A percentile compares a stretch with the other conserved stretches of the same genome.
Conservation (phyloP, 1,140 invertebrate species). For the Ericerus pela region DNA sequence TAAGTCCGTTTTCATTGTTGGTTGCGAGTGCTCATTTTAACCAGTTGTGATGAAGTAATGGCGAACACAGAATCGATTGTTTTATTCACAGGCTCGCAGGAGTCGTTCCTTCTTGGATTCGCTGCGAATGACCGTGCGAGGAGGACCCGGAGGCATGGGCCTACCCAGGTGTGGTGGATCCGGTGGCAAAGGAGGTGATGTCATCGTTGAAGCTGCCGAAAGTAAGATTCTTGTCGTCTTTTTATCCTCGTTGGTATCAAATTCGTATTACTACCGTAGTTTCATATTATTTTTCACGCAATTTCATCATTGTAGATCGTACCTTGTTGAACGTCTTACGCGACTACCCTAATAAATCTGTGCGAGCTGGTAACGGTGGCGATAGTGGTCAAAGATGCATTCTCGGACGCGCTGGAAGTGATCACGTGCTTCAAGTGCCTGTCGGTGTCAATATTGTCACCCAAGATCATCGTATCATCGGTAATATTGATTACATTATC, state of each 20-base stretch:
- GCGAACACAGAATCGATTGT: no score
- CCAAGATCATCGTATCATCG: slow-evolving; percentile 42
- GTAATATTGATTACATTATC: slow-evolving; percentile 28
- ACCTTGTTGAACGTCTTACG: slow-evolving; percentile 40
- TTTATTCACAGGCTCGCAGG: no score
- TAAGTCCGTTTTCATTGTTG: no score
- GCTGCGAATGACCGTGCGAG: slow-evolving; percentile 20
- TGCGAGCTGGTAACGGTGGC: slow-evolving; percentile 46
- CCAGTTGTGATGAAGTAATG: no score
- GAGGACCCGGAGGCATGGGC: slow-evolving; percentile 50
- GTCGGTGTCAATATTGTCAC: slow-evolving; percentile 56
- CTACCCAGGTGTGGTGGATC: slow-evolving; percentile 61
- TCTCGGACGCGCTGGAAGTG: slow-evolving; percentile 51
- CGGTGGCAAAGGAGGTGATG: slow-evolving; percentile 72
- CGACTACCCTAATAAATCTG: slow-evolving; percentile 38
- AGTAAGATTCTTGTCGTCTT: slow-evolving; percentile 19
- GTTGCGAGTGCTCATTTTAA: no score
- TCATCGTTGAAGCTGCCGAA: slow-evolving; percentile 53
- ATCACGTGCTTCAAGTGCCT: slow-evolving; percentile 57
- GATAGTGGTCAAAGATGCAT: slow-evolving; percentile 56
- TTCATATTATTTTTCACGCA: background rate
- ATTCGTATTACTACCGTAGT: background rate
- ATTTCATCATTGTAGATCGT: background rate
- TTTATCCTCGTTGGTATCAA: background rate
- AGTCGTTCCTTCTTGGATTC: slow-evolving; percentile 26